Conservation (phyloP, 64 coral and sea anemone genomes). For the Dendrophyllia cribrosa region DNA sequence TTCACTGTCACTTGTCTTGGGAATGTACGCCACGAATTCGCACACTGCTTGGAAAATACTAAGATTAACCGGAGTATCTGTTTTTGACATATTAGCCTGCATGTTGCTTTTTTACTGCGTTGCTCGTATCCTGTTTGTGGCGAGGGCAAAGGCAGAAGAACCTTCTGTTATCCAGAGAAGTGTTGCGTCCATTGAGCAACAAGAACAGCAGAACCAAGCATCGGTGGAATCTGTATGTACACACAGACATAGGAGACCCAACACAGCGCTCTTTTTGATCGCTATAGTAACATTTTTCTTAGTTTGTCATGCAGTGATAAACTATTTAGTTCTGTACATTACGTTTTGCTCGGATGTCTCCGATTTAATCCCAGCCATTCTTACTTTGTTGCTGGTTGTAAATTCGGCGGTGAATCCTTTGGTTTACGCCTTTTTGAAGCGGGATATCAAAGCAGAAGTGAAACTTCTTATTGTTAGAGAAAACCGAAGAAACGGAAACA, state of each 20-base stretch:
- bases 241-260: neutral
- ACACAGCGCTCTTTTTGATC: neutral
- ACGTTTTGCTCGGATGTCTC: neutral
- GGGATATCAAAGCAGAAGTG: neutral
- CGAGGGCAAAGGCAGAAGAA: neutral
- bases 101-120: neutral
- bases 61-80: neutral
- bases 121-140: neutral
- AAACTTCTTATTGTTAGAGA: neutral
- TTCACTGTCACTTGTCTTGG: neutral
- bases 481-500: neutral
- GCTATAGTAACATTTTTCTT: neutral
- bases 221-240: neutral
- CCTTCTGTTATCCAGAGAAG: neutral
- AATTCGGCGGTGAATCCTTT: neutral
- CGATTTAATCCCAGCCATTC: neutral
- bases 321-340: neutral
- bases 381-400: neutral
- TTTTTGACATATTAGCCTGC: neutral
- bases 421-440: neutral
- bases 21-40: neutral
- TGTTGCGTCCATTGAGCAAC: neutral
- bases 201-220: neutral
- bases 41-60: neutral
- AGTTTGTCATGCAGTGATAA: neutral